Evolutionary conservation across 2,888 invertebrate species (phyloP).

Genomic region (Coremacera marginata): DNA sequence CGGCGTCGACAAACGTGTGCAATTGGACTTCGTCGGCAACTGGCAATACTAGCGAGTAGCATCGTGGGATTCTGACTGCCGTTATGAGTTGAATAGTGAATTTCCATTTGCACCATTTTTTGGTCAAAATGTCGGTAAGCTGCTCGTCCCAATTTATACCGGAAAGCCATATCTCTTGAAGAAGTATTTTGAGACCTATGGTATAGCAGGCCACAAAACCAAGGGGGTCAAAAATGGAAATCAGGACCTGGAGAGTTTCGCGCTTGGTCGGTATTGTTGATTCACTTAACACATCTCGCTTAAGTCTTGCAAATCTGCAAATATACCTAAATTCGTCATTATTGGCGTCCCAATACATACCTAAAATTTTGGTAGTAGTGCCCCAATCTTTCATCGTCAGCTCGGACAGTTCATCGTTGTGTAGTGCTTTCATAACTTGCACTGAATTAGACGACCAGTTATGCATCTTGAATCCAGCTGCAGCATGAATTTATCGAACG

Average conservation of each 20-base stretch:
- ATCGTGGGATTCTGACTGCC: constrained; percentile 19
- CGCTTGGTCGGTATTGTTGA: background rate
- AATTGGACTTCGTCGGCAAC: constrained; percentile 8
- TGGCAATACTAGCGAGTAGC: constrained; percentile 11
- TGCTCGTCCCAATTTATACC: background rate
- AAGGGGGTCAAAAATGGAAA: background rate
- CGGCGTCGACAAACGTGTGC: constrained; percentile 41
- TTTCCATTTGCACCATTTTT: constrained; percentile 12
- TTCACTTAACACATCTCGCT: background rate
- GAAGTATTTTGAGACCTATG: constrained; percentile 40
- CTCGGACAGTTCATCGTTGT: background rate
- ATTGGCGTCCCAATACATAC: constrained; percentile 29
- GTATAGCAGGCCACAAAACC: constrained; percentile 24
- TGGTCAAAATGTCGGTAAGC: background rate
- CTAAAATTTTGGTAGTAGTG: constrained; percentile 8
- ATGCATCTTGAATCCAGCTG: constrained; percentile 20
- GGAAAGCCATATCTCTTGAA: constrained; percentile 1
- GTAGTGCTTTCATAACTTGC: constrained; percentile 11
- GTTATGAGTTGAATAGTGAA: constrained; percentile 9
- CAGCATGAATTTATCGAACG: constrained; percentile 20
- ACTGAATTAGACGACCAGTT: constrained; percentile 34
- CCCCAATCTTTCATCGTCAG: background rate
- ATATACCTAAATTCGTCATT: constrained; percentile 29
- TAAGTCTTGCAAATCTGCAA: background rate
- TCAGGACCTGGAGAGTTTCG: background rate